Percentiles rank a stretch among this genome's conserved stretches.
These are phyloP conservation scores for Onychomys torridus DNA, from an alignment of 2,797 vertebrate genomes.

Conservation along the genomic window DNA sequence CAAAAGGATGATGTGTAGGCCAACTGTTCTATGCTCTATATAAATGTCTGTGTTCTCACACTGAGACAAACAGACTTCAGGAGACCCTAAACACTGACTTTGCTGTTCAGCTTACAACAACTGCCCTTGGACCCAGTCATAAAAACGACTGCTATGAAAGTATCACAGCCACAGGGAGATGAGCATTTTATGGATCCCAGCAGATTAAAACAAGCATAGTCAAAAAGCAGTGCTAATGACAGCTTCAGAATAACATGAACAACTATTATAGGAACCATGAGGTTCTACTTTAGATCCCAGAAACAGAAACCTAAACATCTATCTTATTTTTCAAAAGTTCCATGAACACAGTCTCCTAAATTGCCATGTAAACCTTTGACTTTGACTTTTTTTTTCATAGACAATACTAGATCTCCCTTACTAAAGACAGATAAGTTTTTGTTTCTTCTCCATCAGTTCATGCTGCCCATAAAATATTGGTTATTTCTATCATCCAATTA, in stretches of 20 bases:
- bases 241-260: conserved; percentile 48
- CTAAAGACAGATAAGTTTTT: neutral
- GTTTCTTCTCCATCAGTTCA: neutral
- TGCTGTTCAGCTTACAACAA: neutral
- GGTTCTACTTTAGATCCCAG: neutral
- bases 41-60: neutral
- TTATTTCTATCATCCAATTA: neutral
- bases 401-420: conserved; percentile 20
- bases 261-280: neutral
- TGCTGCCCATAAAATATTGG: neutral
- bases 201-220: conserved; percentile 3
- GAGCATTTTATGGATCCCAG: neutral
- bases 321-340: conserved; percentile 61
- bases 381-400: neutral
- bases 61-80: neutral
- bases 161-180: neutral
- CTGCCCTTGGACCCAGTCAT: neutral
- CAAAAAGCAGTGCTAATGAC: conserved; percentile 47
- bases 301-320: neutral
- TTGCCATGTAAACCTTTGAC: neutral
- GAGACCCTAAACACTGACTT: neutral
- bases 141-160: conserved; percentile 8
- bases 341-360: neutral
- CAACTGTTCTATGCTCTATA: neutral
- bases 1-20: neutral